A percentile compares a stretch with the other conserved stretches of the same genome.
These are phyloP conservation scores for Cynocephalus volans DNA, from an alignment of 2,113 vertebrate genomes.

Conservation along the genomic window DNA sequence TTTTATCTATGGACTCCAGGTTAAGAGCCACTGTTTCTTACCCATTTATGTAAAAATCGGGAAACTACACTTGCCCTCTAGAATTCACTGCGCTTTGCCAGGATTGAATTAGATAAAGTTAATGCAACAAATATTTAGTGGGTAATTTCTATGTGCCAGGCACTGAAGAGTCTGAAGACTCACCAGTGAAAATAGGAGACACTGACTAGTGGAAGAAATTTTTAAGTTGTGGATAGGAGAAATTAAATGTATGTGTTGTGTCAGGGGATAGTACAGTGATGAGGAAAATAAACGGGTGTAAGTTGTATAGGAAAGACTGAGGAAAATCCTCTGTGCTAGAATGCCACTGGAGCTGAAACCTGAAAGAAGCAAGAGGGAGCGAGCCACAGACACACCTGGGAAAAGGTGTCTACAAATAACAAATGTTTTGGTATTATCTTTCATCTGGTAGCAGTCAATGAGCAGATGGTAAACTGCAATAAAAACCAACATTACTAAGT, in stretches of 20 bases:
- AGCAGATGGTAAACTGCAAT: not conserved
- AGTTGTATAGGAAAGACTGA: not conserved
- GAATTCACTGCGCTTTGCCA: not conserved
- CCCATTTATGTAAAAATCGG: not conserved
- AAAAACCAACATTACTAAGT: not conserved
- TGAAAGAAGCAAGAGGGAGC: not conserved
- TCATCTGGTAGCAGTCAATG: not conserved
- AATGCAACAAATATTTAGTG: conserved; percentile 17
- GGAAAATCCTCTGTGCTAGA: not conserved
- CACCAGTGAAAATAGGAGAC: not conserved
- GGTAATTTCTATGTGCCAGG: not conserved
- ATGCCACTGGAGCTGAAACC: not conserved
- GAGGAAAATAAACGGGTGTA: not conserved
- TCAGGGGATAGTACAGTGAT: not conserved
- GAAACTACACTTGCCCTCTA: not conserved
- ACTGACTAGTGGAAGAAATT: not conserved
- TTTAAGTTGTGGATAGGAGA: not conserved
- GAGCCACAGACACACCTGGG: not conserved
- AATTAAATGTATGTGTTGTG: not conserved
- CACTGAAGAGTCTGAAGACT: not conserved
- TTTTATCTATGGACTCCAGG: not conserved
- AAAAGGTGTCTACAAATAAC: not conserved
- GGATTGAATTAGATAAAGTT: not conserved
- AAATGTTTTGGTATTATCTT: not conserved
- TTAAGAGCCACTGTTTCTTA: not conserved